Evolutionary conservation across 30 jellyfish, hydroid and myxozoan genomes (phyloP), one percentile per base, ranked within the genome.

Genomic region (Aurelia aurita): DNA sequence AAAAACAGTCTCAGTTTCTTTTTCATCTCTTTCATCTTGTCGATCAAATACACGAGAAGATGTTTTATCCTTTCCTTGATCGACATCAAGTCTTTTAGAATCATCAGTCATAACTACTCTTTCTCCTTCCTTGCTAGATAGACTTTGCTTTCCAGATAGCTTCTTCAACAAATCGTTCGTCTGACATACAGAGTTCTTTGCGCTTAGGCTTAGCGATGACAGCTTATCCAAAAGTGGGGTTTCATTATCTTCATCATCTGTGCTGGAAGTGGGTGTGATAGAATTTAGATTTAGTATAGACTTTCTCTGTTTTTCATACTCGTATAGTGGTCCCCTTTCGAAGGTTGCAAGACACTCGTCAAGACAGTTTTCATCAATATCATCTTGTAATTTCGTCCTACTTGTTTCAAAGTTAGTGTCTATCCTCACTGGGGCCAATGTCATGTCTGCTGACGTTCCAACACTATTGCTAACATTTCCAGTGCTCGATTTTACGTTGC

Each of bases 151-250:
- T 0, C 12, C 45, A 13, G 87, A 57, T 0, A 75, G 76, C 59
- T 58, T 68, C 58, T 75, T 43, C 67, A 75, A 55, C 43, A 58
- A n/a, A 34, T n/a, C 18, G 22, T 58, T 75, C 10, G 87, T 47
- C 21, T 75, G 76, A 55, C 66, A 59, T 18, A 75, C 60, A 21
- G 87, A 75, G 39, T 57, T 55, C 76, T 75, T 75, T 60, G 39
- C 76, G 43, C 61, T 75, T 6, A 57, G 35, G 5, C 65, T 69
- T 54, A 75, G 57, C 20, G 68, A 75, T 27, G 87, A 75, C 23
- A 75, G 54, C 53, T 47, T 75, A 20, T 75, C 77, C 21, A 75
- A 13, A 9, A 75, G 49, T 27, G 87, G 87, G n/a, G 26, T 9
- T 5, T 75, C 87, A 18, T 35, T 22, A 25, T 75, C 76, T 14